Evolutionary conservation across 2,797 vertebrate species (phyloP).

Genomic region (Acestrorhynchus altus): DNA sequence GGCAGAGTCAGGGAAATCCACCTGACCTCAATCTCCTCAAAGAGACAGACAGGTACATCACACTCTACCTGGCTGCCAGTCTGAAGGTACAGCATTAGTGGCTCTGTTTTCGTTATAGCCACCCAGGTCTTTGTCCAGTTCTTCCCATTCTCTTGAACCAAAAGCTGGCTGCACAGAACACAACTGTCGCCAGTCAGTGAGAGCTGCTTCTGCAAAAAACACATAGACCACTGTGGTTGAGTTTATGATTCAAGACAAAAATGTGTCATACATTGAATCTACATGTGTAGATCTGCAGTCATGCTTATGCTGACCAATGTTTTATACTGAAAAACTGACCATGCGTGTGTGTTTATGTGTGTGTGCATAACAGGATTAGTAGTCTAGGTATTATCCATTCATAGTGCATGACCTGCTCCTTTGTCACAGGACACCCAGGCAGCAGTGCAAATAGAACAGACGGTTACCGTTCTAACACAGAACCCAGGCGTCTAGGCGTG

Average conservation of each 20-base stretch:
- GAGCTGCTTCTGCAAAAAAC: slow-evolving; percentile 77
- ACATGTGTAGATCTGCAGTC: too few relatives aligned
- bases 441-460: not conserved
- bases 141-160: slow-evolving; percentile 86
- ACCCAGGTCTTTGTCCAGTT: slow-evolving; percentile 87
- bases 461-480: not conserved
- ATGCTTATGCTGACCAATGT: too few relatives aligned
- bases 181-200: slow-evolving; percentile 78
- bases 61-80: slow-evolving; percentile 78
- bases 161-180: slow-evolving; percentile 82
- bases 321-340: not conserved
- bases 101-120: slow-evolving; percentile 82
- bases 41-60: not conserved
- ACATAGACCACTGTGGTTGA: slow-evolving; percentile 7
- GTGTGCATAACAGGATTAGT: not conserved
- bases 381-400: not conserved
- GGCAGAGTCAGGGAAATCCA: slow-evolving; percentile 67
- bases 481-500: not conserved
- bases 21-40: slow-evolving; percentile 66
- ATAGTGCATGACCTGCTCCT: not conserved
- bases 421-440: not conserved
- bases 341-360: not conserved
- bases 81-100: slow-evolving; percentile 84
- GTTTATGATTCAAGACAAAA: too few relatives aligned
- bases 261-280: too few relatives aligned